phyloP scores from a whole-genome alignment of 1,140 invertebrate genomes.

The Ladona fulva region DNA sequence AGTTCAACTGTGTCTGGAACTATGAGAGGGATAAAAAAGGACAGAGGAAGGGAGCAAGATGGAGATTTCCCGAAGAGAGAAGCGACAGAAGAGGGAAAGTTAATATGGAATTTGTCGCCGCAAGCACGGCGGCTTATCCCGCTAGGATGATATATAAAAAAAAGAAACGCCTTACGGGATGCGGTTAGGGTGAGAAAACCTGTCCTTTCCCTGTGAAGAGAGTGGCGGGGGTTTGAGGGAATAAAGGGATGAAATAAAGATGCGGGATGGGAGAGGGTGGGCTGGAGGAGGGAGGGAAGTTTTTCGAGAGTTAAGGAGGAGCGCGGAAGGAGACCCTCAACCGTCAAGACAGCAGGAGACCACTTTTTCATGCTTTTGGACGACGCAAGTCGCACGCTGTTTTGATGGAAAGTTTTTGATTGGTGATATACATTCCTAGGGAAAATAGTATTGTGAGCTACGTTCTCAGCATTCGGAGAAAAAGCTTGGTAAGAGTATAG shows the following conservation, averaged over 20 bases:
- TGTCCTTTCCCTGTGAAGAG: neutral
- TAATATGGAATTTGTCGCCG: conserved; percentile 1
- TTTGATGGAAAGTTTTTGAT: neutral
- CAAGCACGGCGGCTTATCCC: neutral
- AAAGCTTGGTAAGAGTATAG: no score
- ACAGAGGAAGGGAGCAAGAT: neutral
- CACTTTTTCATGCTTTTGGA: neutral
- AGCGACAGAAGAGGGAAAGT: neutral
- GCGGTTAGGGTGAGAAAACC: neutral
- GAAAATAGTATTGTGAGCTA: neutral
- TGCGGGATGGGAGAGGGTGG: neutral
- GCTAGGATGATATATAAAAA: neutral
- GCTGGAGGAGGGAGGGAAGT: neutral
- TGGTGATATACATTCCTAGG: neutral
- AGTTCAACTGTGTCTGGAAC: neutral
- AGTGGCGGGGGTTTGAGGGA: no score
- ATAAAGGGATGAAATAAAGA: neutral
- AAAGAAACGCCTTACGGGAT: neutral
- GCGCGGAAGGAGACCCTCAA: neutral
- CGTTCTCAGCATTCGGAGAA: no score
- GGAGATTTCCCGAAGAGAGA: neutral
- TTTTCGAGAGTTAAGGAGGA: neutral
- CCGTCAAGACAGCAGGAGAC: neutral
- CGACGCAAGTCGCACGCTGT: neutral
- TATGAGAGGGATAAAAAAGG: neutral